Base-by-base conservation (phyloP, 2,113 vertebrate species). In the Pollimyrus isidori region DNA sequence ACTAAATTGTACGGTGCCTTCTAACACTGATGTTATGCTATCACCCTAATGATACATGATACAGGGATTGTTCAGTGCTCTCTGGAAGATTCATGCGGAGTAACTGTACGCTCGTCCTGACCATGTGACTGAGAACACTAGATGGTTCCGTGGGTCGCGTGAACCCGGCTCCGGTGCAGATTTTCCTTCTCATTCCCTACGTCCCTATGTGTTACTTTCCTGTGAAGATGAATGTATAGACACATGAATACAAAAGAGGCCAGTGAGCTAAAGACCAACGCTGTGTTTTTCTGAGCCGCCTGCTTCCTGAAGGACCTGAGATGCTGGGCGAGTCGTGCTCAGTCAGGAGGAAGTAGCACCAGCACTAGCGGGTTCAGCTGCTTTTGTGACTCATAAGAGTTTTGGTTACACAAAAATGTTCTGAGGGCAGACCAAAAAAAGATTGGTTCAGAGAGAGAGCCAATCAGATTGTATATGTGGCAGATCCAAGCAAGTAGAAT, bases 201-300 rank as follows among this genome's bases (percentile, higher is more conserved):
- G 87, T 91, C 90, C 90, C 90, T 7, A 62, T 87, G 26, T 91
- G 39, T 89, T 89, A 86, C 89, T 90, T 86, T 86, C 58, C n/a
- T n/a, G 46, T 69, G 82, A 69, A 30, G 42, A 73, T 86, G 23
- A 39, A 50, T 45, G 45, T 23, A 42, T 26, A n/a, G 42, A 86
- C 52, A 53, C 45, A 26, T 69, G 50, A 84, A 50, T 86, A 65
- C 35, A 73, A 73, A 69, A 30, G 10, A 26, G n/a, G 62, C 10
- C 62, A 30, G 62, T 69, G 62, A 30, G 62, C n/a, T 65, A n/a
- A 65, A 10, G 3, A 26, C n/a, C n/a, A 3, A n/a, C 7, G 0
- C n/a, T 10, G 62, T 10, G 62, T 65, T 26, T 7, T 3, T n/a
- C n/a, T 69, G 62, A 30, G n/a, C n/a, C n/a, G 7, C 9, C 58